Conservation (phyloP, 2,797 vertebrate genomes). For the Lepus oiostolus region DNA sequence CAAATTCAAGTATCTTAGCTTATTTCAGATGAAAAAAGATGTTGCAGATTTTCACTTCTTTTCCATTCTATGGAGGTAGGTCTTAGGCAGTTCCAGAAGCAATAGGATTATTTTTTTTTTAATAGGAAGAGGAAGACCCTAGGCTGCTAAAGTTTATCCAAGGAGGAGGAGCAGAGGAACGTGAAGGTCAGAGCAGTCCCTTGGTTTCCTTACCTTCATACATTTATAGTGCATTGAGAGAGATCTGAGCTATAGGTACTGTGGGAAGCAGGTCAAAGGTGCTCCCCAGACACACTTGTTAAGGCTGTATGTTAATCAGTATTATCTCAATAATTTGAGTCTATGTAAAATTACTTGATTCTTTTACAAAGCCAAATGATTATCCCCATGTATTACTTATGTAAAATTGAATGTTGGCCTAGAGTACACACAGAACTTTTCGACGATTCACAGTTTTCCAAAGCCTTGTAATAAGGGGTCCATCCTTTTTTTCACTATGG, state of each 20-base stretch:
- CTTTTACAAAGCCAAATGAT: conserved; percentile 22
- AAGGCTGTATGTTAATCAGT: background rate
- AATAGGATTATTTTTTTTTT: background rate
- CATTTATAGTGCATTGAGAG: background rate
- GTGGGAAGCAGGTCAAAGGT: background rate
- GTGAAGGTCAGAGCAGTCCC: background rate
- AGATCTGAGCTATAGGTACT: background rate
- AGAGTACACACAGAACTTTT: background rate
- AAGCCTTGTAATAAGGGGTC: background rate
- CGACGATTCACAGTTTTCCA: background rate
- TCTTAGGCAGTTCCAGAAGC: background rate
- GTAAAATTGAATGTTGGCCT: background rate
- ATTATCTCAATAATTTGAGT: background rate
- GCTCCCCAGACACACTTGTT: background rate
- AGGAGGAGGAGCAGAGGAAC: background rate
- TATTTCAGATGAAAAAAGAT: conserved; percentile 38
- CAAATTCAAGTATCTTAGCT: background rate
- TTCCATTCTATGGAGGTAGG: background rate
- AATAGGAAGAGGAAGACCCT: background rate
- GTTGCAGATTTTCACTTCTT: conserved; percentile 47
- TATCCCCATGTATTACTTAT: background rate
- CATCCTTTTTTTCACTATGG: background rate
- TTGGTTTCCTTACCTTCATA: background rate
- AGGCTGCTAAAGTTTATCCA: background rate
- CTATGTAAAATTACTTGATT: background rate